Conservation (phyloP, 2,888 invertebrate genomes). For the Galerucella calmariensis region DNA sequence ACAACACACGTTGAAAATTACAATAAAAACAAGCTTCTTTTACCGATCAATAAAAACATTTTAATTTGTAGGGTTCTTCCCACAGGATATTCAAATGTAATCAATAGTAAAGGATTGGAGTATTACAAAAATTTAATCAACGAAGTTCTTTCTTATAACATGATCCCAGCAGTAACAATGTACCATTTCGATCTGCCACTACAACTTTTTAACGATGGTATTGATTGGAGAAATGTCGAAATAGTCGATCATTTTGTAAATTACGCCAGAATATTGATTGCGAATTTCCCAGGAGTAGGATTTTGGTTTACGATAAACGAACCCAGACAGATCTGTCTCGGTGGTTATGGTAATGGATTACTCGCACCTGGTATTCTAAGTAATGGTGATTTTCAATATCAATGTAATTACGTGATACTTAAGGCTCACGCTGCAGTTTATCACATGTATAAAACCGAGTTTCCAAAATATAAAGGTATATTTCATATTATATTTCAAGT, state of each 20-base stretch:
- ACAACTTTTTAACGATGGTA: slow-evolving; percentile 63
- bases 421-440: slow-evolving; percentile 66
- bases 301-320: slow-evolving; percentile 78
- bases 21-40: no score
- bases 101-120: slow-evolving; percentile 77
- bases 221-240: slow-evolving; percentile 73
- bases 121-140: slow-evolving; percentile 83
- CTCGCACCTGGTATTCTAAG: slow-evolving; percentile 68
- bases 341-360: slow-evolving; percentile 67
- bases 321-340: slow-evolving; percentile 63
- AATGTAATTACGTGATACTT: slow-evolving; percentile 71
- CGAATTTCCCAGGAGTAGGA: slow-evolving; percentile 60
- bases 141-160: slow-evolving; percentile 69
- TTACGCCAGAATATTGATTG: slow-evolving; percentile 69
- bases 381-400: slow-evolving; percentile 72
- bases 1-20: no score
- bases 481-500: not conserved
- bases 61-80: slow-evolving; percentile 73
- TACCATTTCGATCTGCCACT: slow-evolving; percentile 66
- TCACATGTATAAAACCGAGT: slow-evolving; percentile 71
- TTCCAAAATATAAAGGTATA: slow-evolving; percentile 61
- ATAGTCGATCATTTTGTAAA: slow-evolving; percentile 71
- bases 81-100: slow-evolving; percentile 72
- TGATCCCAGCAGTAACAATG: slow-evolving; percentile 72
- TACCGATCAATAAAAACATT: not conserved